Base-by-base conservation (phyloP, 2,888 invertebrate species). In the Azorinus chamasolen region DNA sequence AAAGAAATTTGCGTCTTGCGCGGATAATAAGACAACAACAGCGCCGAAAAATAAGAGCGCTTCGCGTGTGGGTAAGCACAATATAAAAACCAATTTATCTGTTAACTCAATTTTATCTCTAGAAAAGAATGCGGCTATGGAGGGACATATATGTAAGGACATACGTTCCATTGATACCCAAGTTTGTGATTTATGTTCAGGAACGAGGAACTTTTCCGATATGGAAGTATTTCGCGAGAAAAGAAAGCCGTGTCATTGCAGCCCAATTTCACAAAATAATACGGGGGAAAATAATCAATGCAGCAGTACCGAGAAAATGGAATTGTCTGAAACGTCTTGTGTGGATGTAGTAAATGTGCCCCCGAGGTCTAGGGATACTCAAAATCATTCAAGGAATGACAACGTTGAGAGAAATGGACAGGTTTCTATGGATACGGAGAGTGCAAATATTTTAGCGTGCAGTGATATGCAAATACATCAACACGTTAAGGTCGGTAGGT, bases 351-450 rank as follows among this genome's bases (percentile, higher is more conserved):
- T 32, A 32, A 32, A 32, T 32, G 10, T 27, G 27, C 46, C 32
- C 27, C n/a, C 32, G 16, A 22, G 27, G 24, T 18, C 18, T 18
- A 20, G 22, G 59, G 32, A 46, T 24, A n/a, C 18, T 25, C 16
- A 20, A 25, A 48, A 25, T 20, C n/a, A 48, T 25, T 27, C 27
- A 48, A n/a, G 37, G 20, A 32, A 48, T 61, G 10, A 12, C n/a
- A n/a, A 24, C 6, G 48, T 25, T 41, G 50, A 51, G 24, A 39
- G 37, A 43, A 50, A 63, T 63, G 51, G 25, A 37, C 25, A 50
- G 10, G 63, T 63, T 63, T 43, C 63, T 53, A 63, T 63, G 43
- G 63, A 54, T 43, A 63, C 63, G 43, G 43, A 25, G 39, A 41
- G 53, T 63, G 63, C 63, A 63, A 25, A n/a, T 62, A 50, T 50